These are phyloP conservation scores for Tachysurus vachellii DNA, from an alignment of 2,113 vertebrate genomes.

Conservation along the genomic window DNA sequence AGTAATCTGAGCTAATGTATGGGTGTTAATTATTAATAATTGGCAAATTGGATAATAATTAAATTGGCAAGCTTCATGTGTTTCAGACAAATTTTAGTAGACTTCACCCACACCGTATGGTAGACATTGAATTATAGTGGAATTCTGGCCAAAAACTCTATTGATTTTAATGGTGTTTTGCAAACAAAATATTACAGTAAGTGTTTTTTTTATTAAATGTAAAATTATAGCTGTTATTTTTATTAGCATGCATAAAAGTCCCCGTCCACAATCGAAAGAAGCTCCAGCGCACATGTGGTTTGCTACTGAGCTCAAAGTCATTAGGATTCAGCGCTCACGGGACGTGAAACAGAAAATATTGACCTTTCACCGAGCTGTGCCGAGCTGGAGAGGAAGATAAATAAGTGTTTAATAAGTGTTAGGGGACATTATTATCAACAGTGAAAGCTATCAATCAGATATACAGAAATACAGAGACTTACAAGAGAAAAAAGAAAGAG, in stretches of 20 bases:
- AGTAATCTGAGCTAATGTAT: background rate
- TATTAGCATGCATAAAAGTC: background rate
- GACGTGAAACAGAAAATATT: background rate
- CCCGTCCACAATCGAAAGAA: background rate
- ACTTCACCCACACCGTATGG: background rate
- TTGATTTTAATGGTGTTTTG: background rate
- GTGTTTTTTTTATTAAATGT: background rate
- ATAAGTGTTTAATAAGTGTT: slow-evolving; percentile 18
- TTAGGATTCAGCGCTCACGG: background rate
- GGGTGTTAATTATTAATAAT: background rate
- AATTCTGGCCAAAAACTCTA: background rate
- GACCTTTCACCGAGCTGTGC: background rate
- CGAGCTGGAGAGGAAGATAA: background rate
- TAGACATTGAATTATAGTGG: background rate
- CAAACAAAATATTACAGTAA: background rate
- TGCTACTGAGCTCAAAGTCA: background rate
- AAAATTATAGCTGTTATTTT: background rate
- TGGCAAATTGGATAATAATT: background rate
- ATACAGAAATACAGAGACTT: background rate
- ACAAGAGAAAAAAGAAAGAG: background rate
- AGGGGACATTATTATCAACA: background rate
- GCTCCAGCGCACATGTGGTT: background rate
- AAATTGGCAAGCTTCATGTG: background rate
- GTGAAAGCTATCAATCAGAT: background rate
- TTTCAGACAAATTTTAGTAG: background rate